Base-by-base conservation (phyloP, 30 jellyfish, hydroid and myxozoan genomes). In the Mastigias papua region DNA sequence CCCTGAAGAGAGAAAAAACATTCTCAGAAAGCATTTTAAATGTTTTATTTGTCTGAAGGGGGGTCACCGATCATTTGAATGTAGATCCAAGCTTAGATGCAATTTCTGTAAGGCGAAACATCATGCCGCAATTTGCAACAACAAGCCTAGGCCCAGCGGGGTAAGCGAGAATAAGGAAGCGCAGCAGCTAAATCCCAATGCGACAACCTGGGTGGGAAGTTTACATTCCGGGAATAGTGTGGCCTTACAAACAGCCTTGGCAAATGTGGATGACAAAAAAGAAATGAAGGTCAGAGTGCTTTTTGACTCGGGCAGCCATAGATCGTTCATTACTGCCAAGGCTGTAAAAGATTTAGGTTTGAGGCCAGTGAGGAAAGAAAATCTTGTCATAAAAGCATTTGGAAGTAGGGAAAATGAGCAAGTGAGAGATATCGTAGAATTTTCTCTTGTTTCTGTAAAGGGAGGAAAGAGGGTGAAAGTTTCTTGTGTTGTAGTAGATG, bases 231-330 rank as follows among this genome's bases (percentile, higher is more conserved):
- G 90, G 46, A 69, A 32, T 8, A 62, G 69, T 10, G 90, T 80
- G 80, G 90, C 90, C 79, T 46, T 80, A 27, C 79, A 80, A 46
- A 80, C 90, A 31, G 90, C 90, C 48, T 27, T 80, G 42, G 82
- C 90, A 64, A 80, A 80, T 6, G 90, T 80, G 90, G 23, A 80
- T 31, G 90, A 22, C 1, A 60, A 50, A 27, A 33, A 80, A 31
- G 90, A 73, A 23, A 1, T 77, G 11, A 82, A 48, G 1, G 92
- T 82, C 86, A n/a, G 85, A 37, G 85, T 67, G 34, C 67, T 66
- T 9, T 82, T 82, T 82, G 92, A 82, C 78, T 66, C 92, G 17
- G 86, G 77, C 34, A 82, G 92, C 68, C 92, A 82, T 30, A 67
- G 86, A 32, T 82, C 92, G 35, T 82, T 82, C 31, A 68, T 82